These are phyloP conservation scores for Tricholaema leucomelas DNA, from an alignment of 2,113 vertebrate genomes.

Conservation along the genomic window DNA sequence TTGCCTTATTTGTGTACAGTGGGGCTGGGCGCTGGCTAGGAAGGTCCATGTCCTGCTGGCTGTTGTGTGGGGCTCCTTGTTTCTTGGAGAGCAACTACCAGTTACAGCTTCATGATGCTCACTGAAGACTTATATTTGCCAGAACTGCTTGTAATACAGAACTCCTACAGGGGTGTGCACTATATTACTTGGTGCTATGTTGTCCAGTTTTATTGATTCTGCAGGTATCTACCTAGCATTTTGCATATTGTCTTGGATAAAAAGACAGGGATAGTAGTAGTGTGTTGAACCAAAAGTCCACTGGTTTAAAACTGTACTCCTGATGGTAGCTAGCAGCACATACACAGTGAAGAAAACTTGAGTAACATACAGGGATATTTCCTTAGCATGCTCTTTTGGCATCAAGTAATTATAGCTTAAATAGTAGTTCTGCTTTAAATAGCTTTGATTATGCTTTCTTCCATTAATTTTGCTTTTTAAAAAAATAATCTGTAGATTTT, in stretches of 20 bases:
- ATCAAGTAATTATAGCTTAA: neutral
- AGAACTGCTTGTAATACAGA: neutral
- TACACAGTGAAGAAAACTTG: neutral
- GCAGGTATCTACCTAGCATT: neutral
- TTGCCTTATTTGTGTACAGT: neutral
- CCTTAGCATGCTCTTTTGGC: rapidly evolving
- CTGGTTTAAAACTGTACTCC: neutral
- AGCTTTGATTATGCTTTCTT: neutral
- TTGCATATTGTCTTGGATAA: neutral
- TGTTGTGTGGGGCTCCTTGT: neutral
- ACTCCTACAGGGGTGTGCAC: rapidly evolving
- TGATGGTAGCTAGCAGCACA: rapidly evolving
- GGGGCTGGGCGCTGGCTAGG: neutral
- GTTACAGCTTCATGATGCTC: neutral
- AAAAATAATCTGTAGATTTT: neutral
- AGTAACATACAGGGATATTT: neutral
- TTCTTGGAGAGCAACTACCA: neutral
- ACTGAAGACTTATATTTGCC: rapidly evolving
- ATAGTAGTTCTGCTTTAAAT: neutral
- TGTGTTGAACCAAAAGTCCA: neutral
- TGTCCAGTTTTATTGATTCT: neutral
- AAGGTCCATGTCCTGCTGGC: neutral
- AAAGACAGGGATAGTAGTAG: neutral
- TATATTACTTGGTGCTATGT: rapidly evolving
- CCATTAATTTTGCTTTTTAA: neutral